These are phyloP conservation scores for Boloria selene DNA, from an alignment of 2,888 invertebrate genomes.

Conservation along the genomic window DNA sequence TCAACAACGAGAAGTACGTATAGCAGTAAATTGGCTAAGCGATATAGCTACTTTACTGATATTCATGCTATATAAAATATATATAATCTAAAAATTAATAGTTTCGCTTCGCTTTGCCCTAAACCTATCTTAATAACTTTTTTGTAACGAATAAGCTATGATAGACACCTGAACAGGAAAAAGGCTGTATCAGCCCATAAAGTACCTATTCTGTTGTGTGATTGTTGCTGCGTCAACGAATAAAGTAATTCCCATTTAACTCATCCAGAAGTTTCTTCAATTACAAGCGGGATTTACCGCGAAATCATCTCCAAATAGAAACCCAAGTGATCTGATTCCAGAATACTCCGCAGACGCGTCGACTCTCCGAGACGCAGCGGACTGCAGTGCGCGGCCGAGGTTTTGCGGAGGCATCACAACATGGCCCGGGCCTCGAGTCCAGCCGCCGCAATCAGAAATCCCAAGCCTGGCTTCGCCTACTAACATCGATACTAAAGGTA, in stretches of 20 bases:
- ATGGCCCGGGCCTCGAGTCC: slow-evolving; percentile 80
- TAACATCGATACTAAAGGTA: slow-evolving; percentile 79
- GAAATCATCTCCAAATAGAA: slow-evolving; percentile 18
- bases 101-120: no score
- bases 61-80: not conserved
- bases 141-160: no score
- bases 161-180: no score
- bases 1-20: slow-evolving; percentile 84
- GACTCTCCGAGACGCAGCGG: slow-evolving; percentile 75
- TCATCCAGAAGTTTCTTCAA: not conserved
- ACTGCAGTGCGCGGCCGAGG: slow-evolving; percentile 79
- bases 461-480: slow-evolving; percentile 67
- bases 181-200: no score
- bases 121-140: no score
- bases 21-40: not conserved
- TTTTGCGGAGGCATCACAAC: slow-evolving; percentile 82
- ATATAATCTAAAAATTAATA: not conserved
- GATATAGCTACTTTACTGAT: not conserved
- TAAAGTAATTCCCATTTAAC: no score
- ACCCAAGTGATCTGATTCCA: slow-evolving; percentile 46
- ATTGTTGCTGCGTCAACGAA: no score
- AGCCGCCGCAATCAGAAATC: slow-evolving; percentile 74
- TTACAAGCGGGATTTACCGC: slow-evolving; percentile 6
- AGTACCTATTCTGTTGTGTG: no score
- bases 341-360: slow-evolving; percentile 78